Evolutionary conservation across 1,140 invertebrate genomes (phyloP).

Genomic region (Choristoneura fumiferana): DNA sequence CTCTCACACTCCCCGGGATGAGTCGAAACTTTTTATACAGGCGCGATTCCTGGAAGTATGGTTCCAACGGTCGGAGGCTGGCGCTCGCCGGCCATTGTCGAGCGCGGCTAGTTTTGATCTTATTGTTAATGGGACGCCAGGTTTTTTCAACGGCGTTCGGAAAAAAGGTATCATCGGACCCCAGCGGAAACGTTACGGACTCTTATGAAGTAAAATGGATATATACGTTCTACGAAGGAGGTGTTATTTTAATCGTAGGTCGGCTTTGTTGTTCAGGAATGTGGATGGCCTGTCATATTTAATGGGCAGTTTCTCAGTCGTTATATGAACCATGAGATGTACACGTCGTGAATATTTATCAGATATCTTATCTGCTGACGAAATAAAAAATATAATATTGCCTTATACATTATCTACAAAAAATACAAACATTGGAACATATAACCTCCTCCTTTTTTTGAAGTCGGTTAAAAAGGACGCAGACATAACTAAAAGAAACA

Average conservation of each 20-base stretch:
- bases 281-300: conserved; percentile 75
- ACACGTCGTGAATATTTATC: conserved; percentile 54
- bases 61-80: conserved; percentile 63
- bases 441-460: too few relatives aligned
- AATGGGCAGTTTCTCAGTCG: conserved; percentile 65
- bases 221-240: conserved; percentile 72
- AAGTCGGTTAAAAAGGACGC: too few relatives aligned
- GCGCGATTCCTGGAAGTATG: conserved; percentile 69
- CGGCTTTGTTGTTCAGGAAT: conserved; percentile 74
- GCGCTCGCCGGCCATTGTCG: conserved; percentile 72
- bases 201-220: conserved; percentile 73
- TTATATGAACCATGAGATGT: conserved; percentile 45
- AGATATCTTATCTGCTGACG: conserved; percentile 2
- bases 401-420: too few relatives aligned
- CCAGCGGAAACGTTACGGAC: conserved; percentile 74
- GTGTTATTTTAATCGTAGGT: conserved; percentile 75
- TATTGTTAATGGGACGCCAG: conserved; percentile 77
- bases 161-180: conserved; percentile 74
- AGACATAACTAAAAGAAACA: too few relatives aligned
- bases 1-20: conserved; percentile 65
- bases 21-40: conserved; percentile 70
- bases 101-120: conserved; percentile 76
- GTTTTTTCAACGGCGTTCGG: conserved; percentile 67
- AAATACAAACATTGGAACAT: too few relatives aligned
- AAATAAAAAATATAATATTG: not conserved